Conservation (phyloP, 2,888 invertebrate genomes). For the Lagria hirta region DNA sequence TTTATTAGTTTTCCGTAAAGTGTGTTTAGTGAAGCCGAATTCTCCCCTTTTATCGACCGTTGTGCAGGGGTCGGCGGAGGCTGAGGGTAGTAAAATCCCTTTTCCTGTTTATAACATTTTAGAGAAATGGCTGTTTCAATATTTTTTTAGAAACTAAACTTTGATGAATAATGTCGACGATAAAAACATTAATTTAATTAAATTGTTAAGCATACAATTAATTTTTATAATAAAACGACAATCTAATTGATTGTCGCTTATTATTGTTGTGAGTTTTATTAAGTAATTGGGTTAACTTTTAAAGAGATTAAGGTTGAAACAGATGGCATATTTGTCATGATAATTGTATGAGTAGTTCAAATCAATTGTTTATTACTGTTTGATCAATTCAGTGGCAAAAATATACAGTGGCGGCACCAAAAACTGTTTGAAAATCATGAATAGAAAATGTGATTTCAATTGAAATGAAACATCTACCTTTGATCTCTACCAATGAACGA, state of each 20-base stretch:
- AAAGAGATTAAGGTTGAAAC: conserved; percentile 1
- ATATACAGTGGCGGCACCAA: too few species aligned
- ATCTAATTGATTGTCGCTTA: conserved; percentile 6
- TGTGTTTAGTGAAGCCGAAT: conserved; percentile 34
- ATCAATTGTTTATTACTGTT: too few species aligned
- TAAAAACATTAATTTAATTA: conserved; percentile 8
- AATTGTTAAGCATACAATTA: conserved; percentile 6
- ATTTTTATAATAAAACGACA: conserved; percentile 3
- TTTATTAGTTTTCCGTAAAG: conserved; percentile 36
- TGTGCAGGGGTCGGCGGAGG: conserved; percentile 12
- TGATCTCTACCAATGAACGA: too few species aligned
- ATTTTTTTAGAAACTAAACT: conserved; percentile 10
- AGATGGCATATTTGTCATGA: conserved; percentile 6
- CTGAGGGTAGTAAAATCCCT: conserved; percentile 16
- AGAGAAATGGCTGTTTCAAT: conserved; percentile 16
- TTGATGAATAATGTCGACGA: conserved; percentile 9
- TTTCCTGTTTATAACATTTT: conserved; percentile 22
- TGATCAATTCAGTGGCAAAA: too few species aligned
- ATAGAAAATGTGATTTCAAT: too few species aligned
- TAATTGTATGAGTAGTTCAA: too few species aligned
- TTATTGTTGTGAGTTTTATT: conserved; percentile 3
- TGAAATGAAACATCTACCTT: too few species aligned
- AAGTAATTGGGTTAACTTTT: conserved; percentile 2
- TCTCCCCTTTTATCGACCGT: conserved; percentile 31
- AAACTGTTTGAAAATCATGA: too few species aligned